Base-by-base conservation (phyloP, 2,797 vertebrate species). In the Alcedo quadribrachys region DNA sequence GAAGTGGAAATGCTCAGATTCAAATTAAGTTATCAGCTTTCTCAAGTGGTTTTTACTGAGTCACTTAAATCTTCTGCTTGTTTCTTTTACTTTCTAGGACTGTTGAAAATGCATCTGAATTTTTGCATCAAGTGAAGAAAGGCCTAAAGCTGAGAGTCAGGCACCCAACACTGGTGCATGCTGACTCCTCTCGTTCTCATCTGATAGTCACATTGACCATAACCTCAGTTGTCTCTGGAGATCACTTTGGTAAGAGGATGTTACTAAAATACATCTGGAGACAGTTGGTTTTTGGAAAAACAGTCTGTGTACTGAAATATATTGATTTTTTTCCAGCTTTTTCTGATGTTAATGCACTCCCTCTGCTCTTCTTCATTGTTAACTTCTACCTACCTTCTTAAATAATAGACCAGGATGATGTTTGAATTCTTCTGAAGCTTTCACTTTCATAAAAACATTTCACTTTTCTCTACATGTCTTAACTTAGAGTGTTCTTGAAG, bases 131-230 rank as follows among this genome's bases (percentile, higher is more conserved):
- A 6, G 95, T 99, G 50, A 90, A 74, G 15, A 84, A 92, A 11
- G 96, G 98, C 19, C 76, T 98, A 69, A 97, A 91, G 94, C 95
- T 98, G 87, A 95, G 98, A 92, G 96, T 96, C 30, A 97, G 93
- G 6, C 98, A 98, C 46, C 97, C 98, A 86, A 98, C 98, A 2
- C 87, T 98, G 14, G 95, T 99, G 51, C 98, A 99, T 24, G 71
- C 95, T 8, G 97, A 98, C 84, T 99, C 98, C 2, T 99, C 98
- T 20, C 97, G 98, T 74, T 99, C 98, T 40, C 99, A 99, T 93
- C 97, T 99, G 89, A 95, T 99, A 1, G 94, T 99, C 53, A 98
- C 97, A 0, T 92, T 98, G 85, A 98, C 97, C 6, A 76, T 98
- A 90, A 98, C 97, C 35, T 95, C 97, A 78, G 93, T 93, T 84